Evolutionary conservation across 2,888 invertebrate genomes (phyloP).

Genomic region (Rotaria macrura): DNA sequence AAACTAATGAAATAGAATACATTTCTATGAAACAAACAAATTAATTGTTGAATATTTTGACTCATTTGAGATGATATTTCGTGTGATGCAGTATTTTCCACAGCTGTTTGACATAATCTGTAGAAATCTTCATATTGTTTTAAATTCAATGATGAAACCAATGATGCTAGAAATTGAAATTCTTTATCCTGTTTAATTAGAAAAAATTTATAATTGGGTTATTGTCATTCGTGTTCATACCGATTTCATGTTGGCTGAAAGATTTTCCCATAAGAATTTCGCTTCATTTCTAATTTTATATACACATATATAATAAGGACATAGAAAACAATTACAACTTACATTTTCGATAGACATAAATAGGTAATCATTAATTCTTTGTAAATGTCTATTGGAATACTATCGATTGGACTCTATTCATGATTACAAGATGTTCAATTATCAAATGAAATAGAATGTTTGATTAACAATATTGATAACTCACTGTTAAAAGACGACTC

Average conservation of each 20-base stretch:
- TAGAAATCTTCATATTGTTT: slow-evolving; percentile 1
- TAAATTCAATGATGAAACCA: neutral
- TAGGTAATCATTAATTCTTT: neutral
- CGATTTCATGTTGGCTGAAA: neutral
- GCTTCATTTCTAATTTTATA: neutral
- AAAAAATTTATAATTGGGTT: neutral
- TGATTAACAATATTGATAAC: too few relatives aligned
- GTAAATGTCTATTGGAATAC: neutral
- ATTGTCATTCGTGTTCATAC: neutral
- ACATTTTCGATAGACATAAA: neutral
- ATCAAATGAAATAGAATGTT: too few relatives aligned
- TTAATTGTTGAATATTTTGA: neutral
- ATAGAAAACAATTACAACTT: neutral
- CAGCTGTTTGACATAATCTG: neutral
- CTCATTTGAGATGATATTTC: neutral
- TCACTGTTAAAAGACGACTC: slow-evolving; percentile 7
- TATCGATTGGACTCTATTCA: neutral
- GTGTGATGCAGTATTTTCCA: neutral
- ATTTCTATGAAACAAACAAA: neutral
- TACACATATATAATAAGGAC: too few relatives aligned
- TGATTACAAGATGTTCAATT: too few relatives aligned
- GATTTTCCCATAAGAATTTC: slow-evolving; percentile 1
- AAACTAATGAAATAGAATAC: too few relatives aligned
- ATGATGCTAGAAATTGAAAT: neutral
- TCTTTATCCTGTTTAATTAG: neutral